phyloP scores from a whole-genome alignment of 1,140 invertebrate genomes.

The Diplogasteroides magnus region DNA sequence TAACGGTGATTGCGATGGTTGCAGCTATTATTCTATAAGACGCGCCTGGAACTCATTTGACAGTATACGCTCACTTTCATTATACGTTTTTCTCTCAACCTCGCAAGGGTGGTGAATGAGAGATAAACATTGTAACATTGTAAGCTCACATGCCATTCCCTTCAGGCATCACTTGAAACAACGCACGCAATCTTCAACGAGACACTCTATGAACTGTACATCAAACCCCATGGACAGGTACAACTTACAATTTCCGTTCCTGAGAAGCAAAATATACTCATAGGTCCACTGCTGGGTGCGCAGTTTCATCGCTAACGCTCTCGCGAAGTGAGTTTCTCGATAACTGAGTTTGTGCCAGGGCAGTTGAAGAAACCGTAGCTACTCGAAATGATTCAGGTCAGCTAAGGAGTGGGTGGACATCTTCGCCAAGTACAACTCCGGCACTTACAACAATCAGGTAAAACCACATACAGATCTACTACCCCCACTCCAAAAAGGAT shows the following conservation, averaged over 20 bases:
- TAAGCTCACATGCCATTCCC: background rate
- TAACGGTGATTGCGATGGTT: background rate
- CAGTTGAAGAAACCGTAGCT: no score
- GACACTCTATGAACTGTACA: constrained; percentile 61
- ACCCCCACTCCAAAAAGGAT: background rate
- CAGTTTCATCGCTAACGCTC: constrained; percentile 76
- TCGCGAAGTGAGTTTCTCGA: constrained; percentile 60
- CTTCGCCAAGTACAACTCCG: constrained; percentile 68
- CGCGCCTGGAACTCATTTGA: no score
- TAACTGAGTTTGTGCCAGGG: no score
- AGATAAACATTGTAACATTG: background rate
- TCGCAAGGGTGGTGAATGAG: background rate
- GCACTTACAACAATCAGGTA: constrained; percentile 69
- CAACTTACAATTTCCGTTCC: constrained; percentile 53
- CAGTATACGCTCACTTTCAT: no score
- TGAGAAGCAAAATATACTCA: constrained; percentile 55
- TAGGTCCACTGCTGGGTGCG: constrained; percentile 65
- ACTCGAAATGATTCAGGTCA: no score
- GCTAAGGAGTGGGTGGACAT: constrained; percentile 68
- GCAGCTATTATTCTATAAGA: background rate
- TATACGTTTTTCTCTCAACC: no score
- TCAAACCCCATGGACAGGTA: constrained; percentile 61
- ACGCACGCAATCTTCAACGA: constrained; percentile 70
- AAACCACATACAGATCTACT: background rate
- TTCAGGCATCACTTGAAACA: constrained; percentile 64